Conservation (phyloP, 2,888 invertebrate genomes). For the Lithophane leautieri region DNA sequence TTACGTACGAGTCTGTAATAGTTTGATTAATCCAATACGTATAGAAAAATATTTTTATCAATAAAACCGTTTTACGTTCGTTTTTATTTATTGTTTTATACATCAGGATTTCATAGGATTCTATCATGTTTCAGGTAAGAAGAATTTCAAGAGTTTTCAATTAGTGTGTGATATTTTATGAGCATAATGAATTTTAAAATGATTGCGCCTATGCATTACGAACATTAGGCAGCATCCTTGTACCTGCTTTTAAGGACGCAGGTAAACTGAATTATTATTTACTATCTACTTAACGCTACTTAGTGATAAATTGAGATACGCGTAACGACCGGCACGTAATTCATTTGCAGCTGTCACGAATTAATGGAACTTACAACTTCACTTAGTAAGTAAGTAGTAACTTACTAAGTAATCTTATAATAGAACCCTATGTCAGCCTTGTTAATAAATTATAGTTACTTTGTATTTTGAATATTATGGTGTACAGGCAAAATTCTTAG, state of each 20-base stretch:
- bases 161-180: not conserved
- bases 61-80: conserved; percentile 72
- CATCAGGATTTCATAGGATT: conserved; percentile 71
- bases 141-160: not conserved
- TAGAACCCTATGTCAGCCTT: conserved; percentile 68
- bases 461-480: conserved; percentile 63
- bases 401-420: conserved; percentile 19
- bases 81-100: conserved; percentile 68
- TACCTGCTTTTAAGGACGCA: not conserved
- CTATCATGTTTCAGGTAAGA: conserved; percentile 47
- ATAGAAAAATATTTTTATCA: conserved; percentile 86
- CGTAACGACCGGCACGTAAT: not conserved
- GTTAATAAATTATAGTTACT: conserved; percentile 60
- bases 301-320: not conserved
- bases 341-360: conserved; percentile 12
- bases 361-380: too few species aligned
- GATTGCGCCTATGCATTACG: not conserved
- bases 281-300: not conserved
- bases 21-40: conserved; percentile 79
- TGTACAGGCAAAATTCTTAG: conserved; percentile 61
- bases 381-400: too few species aligned
- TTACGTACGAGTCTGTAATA: conserved; percentile 68
- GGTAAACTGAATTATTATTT: not conserved
- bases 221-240: not conserved
- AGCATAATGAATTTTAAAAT: not conserved